phyloP scores from a whole-genome alignment of 2,888 invertebrate genomes.

The Enoplolaimus lenunculus region DNA sequence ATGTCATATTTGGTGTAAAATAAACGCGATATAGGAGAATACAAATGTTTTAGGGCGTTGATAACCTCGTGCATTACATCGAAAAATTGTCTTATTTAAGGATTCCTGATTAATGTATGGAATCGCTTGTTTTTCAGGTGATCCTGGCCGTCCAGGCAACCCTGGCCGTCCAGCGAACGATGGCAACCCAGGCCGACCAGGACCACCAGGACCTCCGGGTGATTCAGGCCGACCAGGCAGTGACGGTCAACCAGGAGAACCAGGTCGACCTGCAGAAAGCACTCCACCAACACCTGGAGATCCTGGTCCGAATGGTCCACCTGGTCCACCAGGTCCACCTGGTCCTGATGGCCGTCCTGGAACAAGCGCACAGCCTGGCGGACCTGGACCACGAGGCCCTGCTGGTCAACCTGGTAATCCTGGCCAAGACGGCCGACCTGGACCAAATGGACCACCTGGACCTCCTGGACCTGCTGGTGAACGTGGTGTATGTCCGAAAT shows the following conservation, averaged over 20 bases:
- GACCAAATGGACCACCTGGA: conserved; percentile 26
- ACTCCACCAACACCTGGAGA: conserved; percentile 30
- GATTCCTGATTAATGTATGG: no score
- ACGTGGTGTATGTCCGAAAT: conserved; percentile 18
- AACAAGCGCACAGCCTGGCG: neutral
- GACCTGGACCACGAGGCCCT: conserved; percentile 21
- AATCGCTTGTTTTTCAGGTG: conserved; percentile 22
- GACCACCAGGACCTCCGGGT: conserved; percentile 18
- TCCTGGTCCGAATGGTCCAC: conserved; percentile 29
- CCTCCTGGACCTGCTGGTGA: conserved; percentile 24
- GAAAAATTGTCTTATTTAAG: no score
- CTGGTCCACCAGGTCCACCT: conserved; percentile 25
- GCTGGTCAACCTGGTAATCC: conserved; percentile 26
- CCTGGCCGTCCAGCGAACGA: conserved; percentile 17
- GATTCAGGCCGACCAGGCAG: conserved; percentile 21
- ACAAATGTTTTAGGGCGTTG: no score
- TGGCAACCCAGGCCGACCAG: conserved; percentile 23
- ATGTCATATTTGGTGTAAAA: no score
- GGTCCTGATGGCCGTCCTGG: neutral
- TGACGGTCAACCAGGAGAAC: conserved; percentile 23
- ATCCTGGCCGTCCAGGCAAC: conserved; percentile 26
- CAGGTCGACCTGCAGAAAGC: conserved; percentile 26
- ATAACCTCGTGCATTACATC: no score
- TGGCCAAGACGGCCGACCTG: conserved; percentile 25
- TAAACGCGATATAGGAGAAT: no score